Base-by-base conservation (phyloP, 2,797 vertebrate genomes). In the Hemibagrus guttatus region DNA sequence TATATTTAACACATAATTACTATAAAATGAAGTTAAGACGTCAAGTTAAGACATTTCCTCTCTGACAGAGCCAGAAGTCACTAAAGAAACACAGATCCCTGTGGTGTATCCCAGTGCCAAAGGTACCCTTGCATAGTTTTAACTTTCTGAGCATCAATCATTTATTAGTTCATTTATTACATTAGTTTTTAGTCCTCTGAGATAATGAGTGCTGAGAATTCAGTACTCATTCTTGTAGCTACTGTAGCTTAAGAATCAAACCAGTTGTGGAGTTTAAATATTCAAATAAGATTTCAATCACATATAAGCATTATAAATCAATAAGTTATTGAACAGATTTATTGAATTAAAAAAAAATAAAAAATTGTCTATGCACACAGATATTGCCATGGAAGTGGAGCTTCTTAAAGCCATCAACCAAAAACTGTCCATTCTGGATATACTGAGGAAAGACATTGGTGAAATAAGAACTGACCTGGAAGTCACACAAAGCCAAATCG, bases 381-480 rank as follows among this genome's bases (percentile, higher is more conserved):
- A 91, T 85, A 39, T 87, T 1, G 88, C 78, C 17, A 68, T 90
- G 88, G 85, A 89, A 46, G 21, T 90, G 68, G 89, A 91, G 69
- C 85, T 91, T 28, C 85, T 91, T 63, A 90, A 88, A 83, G 87
- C 90, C 61, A 91, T 91, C 85, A 90, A 89, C 76, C 85, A 90
- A 83, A 91, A 91, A 85, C 88, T 91, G 61, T 90, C 89, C 68
- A 80, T 91, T 75, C 81, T 91, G 89, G 90, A 91, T 85, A 28
- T 90, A 35, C 16, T 90, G 80, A 88, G 88, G 66, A 90, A 91
- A 52, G 90, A 91, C 69, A 90, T 91, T 56, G 89, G 89, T 79
- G 90, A 90, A 82, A 90, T 91, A 81, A 91, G 87, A 68, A 88
- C 75, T 39, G 89, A 90, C 46, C 89, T 91, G 76, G 90, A 90